phyloP scores from a whole-genome alignment of 2,888 invertebrate genomes.

The Cylloceria caligata region DNA sequence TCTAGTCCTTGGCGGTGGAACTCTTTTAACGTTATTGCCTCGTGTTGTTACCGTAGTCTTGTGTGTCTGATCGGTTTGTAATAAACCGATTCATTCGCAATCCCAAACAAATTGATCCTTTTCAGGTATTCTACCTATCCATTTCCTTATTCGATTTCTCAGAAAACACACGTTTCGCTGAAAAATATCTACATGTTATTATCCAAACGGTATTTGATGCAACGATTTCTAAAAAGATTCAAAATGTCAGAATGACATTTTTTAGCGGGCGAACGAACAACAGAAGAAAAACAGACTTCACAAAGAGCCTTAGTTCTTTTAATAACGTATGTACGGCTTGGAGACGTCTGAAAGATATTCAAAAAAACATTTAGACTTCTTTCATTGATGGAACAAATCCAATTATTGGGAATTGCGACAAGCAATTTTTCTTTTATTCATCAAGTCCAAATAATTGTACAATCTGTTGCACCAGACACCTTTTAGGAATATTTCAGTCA shows the following conservation, averaged over 20 bases:
- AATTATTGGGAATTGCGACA: too few species aligned
- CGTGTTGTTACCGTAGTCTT: neutral
- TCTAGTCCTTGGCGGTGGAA: constrained; percentile 5
- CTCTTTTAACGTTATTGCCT: neutral
- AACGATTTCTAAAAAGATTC: neutral
- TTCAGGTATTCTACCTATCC: neutral
- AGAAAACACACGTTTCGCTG: neutral
- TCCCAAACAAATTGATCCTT: neutral
- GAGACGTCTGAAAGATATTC: too few species aligned
- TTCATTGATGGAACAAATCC: too few species aligned
- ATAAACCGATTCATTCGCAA: neutral
- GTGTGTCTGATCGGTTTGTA: neutral
- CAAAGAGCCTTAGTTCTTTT: neutral
- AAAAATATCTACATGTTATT: neutral
- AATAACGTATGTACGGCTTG: too few species aligned
- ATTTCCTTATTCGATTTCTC: neutral
- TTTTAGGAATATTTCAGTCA: neutral
- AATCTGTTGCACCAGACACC: neutral
- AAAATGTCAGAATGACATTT: neutral
- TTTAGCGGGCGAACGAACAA: neutral
- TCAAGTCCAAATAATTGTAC: neutral
- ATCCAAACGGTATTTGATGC: neutral
- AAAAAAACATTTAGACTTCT: too few species aligned
- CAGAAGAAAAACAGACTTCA: neutral
- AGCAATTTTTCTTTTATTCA: too few species aligned